These are phyloP conservation scores for Dastarcus helophoroides DNA, from an alignment of 2,888 invertebrate genomes.

Conservation along the genomic window DNA sequence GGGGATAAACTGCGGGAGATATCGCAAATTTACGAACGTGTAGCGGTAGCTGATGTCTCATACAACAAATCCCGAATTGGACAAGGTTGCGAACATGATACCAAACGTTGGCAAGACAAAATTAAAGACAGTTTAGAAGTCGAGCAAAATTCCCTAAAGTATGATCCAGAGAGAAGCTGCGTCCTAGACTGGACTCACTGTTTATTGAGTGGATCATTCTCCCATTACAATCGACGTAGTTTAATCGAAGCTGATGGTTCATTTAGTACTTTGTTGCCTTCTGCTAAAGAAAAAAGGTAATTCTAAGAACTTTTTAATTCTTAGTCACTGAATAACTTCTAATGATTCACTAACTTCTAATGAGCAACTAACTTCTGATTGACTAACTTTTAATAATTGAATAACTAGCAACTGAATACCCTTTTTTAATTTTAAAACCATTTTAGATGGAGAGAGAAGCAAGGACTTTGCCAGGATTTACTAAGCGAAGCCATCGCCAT, in stretches of 20 bases:
- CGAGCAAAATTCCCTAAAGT: slow-evolving; percentile 26
- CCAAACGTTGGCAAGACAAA: slow-evolving; percentile 23
- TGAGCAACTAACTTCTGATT: not conserved
- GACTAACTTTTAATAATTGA: not conserved
- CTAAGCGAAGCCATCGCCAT: slow-evolving; percentile 43
- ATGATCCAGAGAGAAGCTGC: slow-evolving; percentile 21
- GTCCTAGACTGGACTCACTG: slow-evolving; percentile 30
- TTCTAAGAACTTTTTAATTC: slow-evolving; percentile 24
- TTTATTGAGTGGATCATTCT: slow-evolving; percentile 22
- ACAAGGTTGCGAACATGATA: slow-evolving; percentile 24
- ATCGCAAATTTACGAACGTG: slow-evolving; percentile 18
- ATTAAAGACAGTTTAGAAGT: slow-evolving; percentile 35
- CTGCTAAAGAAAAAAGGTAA: slow-evolving; percentile 24
- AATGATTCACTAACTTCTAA: not conserved
- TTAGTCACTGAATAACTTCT: slow-evolving; percentile 19
- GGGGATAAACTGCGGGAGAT: slow-evolving; percentile 6
- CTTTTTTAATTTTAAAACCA: slow-evolving; percentile 9
- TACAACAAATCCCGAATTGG: slow-evolving; percentile 17
- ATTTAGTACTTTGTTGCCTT: slow-evolving; percentile 22
- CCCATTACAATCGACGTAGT: slow-evolving; percentile 13
- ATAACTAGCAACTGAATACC: not conserved
- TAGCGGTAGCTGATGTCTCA: slow-evolving; percentile 23
- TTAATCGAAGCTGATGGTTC: slow-evolving; percentile 5
- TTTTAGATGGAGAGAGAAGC: slow-evolving; percentile 41
- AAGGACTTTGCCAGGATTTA: slow-evolving; percentile 31